These are phyloP conservation scores for Drosophila engyochracea DNA, from an alignment of 2,888 invertebrate species.

Conservation along the genomic window DNA sequence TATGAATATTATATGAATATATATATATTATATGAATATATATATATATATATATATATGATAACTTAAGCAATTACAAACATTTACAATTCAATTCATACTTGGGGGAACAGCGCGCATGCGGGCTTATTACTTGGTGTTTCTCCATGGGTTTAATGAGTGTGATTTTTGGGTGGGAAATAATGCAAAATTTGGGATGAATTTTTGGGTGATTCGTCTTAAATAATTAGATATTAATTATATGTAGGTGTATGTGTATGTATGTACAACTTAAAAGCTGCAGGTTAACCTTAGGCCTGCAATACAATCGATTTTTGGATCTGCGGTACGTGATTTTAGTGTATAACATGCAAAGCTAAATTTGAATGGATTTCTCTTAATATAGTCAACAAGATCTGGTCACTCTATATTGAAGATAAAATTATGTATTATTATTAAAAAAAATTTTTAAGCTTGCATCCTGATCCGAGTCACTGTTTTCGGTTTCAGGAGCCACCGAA, in stretches of 20 bases:
- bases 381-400: slow-evolving; percentile 25
- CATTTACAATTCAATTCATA: slow-evolving; percentile 47
- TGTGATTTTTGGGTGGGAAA: not conserved
- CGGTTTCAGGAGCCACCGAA: slow-evolving; percentile 15
- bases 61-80: slow-evolving; percentile 43
- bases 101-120: not conserved
- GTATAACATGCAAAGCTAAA: slow-evolving; percentile 20
- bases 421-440: too few species aligned
- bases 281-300: slow-evolving; percentile 22
- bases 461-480: slow-evolving; percentile 34
- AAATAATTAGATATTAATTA: slow-evolving; percentile 10
- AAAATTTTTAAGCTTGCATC: slow-evolving; percentile 4
- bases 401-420: slow-evolving; percentile 6
- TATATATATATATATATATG: slow-evolving; percentile 8
- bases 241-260: not conserved
- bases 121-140: slow-evolving; percentile 2
- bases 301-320: not conserved
- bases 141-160: not conserved
- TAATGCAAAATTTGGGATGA: not conserved
- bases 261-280: slow-evolving; percentile 68
- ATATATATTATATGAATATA: slow-evolving; percentile 3
- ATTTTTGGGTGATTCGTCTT: not conserved
- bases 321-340: not conserved
- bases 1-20: slow-evolving; percentile 8
- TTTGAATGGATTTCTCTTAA: slow-evolving; percentile 10